phyloP scores from a whole-genome alignment of 1,140 invertebrate genomes.

The Euglossa dilemma region DNA sequence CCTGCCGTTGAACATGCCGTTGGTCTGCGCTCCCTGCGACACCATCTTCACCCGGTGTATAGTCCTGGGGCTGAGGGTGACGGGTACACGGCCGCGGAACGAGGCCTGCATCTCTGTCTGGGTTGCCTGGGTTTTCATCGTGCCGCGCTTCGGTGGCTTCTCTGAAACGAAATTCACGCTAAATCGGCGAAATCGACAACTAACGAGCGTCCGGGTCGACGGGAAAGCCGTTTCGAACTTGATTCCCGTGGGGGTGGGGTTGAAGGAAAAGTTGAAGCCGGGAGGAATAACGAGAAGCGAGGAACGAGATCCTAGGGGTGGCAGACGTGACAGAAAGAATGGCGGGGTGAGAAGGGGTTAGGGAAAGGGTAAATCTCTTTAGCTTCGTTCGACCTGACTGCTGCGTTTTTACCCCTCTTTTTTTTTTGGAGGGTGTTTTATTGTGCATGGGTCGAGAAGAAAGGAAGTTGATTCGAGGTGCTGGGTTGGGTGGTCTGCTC shows the following conservation, averaged over 20 bases:
- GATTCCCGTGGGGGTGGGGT: not conserved
- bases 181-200: not conserved
- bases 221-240: not conserved
- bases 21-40: slow-evolving; percentile 94
- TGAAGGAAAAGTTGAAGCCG: not conserved
- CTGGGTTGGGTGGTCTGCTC: too few species aligned
- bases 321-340: slow-evolving; percentile 1
- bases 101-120: slow-evolving; percentile 91
- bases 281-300: not conserved
- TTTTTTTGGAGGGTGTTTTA: too few species aligned
- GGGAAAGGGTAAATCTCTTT: not conserved
- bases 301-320: too few species aligned
- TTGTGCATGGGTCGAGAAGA: not conserved
- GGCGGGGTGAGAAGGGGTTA: not conserved
- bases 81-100: slow-evolving; percentile 86
- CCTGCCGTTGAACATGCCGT: slow-evolving; percentile 87
- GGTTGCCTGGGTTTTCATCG: slow-evolving; percentile 96
- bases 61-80: slow-evolving; percentile 89
- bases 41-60: slow-evolving; percentile 90
- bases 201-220: not conserved
- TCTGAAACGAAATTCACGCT: slow-evolving; percentile 81
- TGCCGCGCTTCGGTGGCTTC: slow-evolving; percentile 89
- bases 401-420: not conserved
- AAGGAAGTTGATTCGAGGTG: not conserved
- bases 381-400: not conserved